Conservation (phyloP, 2,888 invertebrate genomes). For the Drosophila seclusa region DNA sequence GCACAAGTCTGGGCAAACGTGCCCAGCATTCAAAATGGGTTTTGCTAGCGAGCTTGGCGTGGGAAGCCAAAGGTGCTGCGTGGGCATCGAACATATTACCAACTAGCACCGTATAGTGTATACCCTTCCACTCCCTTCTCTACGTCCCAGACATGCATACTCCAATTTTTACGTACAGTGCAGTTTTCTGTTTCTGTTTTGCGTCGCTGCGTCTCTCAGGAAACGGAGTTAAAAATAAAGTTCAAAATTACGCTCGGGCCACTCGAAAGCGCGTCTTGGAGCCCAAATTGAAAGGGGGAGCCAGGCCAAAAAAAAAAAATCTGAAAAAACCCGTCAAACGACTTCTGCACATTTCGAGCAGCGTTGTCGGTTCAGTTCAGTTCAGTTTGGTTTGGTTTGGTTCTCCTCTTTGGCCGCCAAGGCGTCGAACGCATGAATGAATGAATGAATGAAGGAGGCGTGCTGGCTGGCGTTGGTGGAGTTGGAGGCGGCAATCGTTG, state of each 20-base stretch:
- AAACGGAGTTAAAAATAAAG: slow-evolving; percentile 55
- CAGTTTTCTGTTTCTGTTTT: slow-evolving; percentile 27
- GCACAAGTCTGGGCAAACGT: slow-evolving; percentile 57
- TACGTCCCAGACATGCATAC: slow-evolving; percentile 7
- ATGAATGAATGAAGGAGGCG: slow-evolving; percentile 50
- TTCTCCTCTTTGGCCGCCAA: slow-evolving; percentile 38
- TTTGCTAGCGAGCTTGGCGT: slow-evolving; percentile 51
- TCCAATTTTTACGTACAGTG: slow-evolving; percentile 50
- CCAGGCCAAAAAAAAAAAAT: not conserved
- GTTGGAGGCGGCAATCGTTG: slow-evolving; percentile 26
- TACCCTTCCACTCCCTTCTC: slow-evolving; percentile 22
- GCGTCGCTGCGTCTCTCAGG: slow-evolving; percentile 33
- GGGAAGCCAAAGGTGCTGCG: slow-evolving; percentile 64
- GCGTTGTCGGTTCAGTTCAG: slow-evolving; percentile 39
- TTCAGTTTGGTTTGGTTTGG: not conserved
- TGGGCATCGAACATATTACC: slow-evolving; percentile 47
- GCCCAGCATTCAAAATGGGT: slow-evolving; percentile 60
- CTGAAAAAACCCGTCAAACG: slow-evolving; percentile 62
- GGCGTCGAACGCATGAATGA: slow-evolving; percentile 68
- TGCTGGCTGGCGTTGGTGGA: slow-evolving; percentile 30
- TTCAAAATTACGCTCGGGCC: slow-evolving; percentile 40
- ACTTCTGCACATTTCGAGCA: slow-evolving; percentile 81
- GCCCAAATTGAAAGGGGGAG: slow-evolving; percentile 54
- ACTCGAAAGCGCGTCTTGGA: slow-evolving; percentile 41
- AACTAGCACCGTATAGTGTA: slow-evolving; percentile 14